Base-by-base conservation (phyloP, 1,140 invertebrate species). In the Anastrepha obliqua region DNA sequence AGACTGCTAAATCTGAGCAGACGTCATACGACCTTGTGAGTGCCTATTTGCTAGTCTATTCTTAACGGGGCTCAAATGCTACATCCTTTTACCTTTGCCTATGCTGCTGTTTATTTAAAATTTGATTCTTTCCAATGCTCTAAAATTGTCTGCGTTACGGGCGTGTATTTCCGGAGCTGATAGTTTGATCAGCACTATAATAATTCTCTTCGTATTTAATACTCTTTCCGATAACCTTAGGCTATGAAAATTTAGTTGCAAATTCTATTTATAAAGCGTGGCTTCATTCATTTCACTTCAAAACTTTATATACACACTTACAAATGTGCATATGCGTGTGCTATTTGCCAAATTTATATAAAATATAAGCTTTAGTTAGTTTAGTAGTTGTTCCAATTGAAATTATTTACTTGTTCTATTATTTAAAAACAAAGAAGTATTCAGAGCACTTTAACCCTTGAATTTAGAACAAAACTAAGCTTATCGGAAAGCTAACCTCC, bases 401-500 rank as follows among this genome's bases (percentile, higher is more conserved):
- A 2, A 44, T 44, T 74, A 74, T 74, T 29, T 20, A 81, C 74
- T 55, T 29, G 55, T 55, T 55, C 17, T 55, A 55, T n/a, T 55
- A 55, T 55, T 81, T 55, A 81, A 20, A 55, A 29, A 55, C 74
- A 81, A 81, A 81, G 42, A 74, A 81, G 20, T 47, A 81, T 81
- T 81, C 47, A 81, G 55, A 81, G 74, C 74, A 81, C 74, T 81
- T 81, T 81, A 81, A 81, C 74, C 74, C 74, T 58, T 81, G 74
- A 81, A 81, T 81, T 51, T 81, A 81, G 74, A 55, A 55, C 74
- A 81, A 81, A 55, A 81, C 74, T 81, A 2, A 20, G 74, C 74
- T 81, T 81, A 81, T 81, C 74, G 29, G 74, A n/a, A 81, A 81
- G 74, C 74, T 81, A 81, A 81, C 74, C 74, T 81, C 74, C 74